Base-by-base conservation (phyloP, 2,888 invertebrate species). In the Drosophila mayaguana region DNA sequence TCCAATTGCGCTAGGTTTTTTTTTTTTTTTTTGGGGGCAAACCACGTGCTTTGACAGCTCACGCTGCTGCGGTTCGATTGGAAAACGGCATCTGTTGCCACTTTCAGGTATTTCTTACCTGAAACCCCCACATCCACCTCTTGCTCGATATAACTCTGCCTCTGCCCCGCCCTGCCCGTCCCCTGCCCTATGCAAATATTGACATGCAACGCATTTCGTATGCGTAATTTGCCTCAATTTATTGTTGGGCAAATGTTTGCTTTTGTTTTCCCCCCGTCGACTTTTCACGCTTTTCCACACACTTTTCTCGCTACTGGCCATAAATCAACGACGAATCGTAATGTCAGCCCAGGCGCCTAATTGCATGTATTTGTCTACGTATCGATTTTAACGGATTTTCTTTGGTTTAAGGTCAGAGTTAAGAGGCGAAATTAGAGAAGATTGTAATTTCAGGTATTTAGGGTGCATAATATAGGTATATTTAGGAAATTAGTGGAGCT, bases 221-320 rank as follows among this genome's bases (percentile, higher is more conserved):
- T 85, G 69, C 80, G 75, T 90, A 85, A 83, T 88, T 86, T 86
- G 75, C 71, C 72, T 70, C 66, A 82, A 84, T 82, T 81, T 80
- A 71, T 87, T 73, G 68, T 68, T 70, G 50, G 7, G 43, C 63
- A 63, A 66, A 72, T 74, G 67, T 85, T 89, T 81, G 67, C 54
- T 53, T 70, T 62, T 55, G 50, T 68, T 54, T 68, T 65, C 14
- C 36, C 16, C 45, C 60, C n/a, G n/a, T 22, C 50, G 18, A 8
- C 18, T 32, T 11, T 36, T 16, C 45, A 11, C 28, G n/a, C 22
- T 42, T 54, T 18, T 22, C 25, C 20, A 48, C 36, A 22, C 16
- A 25, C 28, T 63, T 46, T 50, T 57, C 56, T 11, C 40, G 36
- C 16, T 50, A 20, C 45, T 7, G 28, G 65, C 56, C 67, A 83